Evolutionary conservation across 35 echinoderm and acorn worm genomes (phyloP).

Genomic region (Ophiothrix spiculata): DNA sequence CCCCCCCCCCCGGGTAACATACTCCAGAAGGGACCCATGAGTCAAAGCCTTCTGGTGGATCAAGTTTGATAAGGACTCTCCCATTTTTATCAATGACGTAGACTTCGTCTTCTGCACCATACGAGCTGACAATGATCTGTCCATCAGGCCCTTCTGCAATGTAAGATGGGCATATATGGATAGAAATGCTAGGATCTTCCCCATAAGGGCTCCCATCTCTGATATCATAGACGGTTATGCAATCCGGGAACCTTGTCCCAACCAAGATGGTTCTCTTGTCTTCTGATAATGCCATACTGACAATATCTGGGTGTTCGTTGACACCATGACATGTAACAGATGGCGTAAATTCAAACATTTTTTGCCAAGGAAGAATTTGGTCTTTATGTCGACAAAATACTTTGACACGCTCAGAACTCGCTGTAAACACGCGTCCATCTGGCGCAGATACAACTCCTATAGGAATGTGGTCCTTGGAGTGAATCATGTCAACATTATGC

Average conservation of each 20-base stretch:
- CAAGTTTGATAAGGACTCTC: neutral
- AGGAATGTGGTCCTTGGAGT: neutral
- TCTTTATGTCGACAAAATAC: neutral
- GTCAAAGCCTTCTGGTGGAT: neutral
- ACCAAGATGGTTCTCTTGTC: neutral
- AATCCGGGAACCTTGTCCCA: neutral
- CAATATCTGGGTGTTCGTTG: neutral
- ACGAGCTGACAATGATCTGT: constrained; percentile 1
- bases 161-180: neutral
- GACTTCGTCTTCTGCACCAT: neutral
- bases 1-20: too few relatives aligned
- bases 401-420: neutral
- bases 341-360: neutral
- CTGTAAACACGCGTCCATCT: neutral
- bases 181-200: neutral
- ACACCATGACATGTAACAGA: neutral
- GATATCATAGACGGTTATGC: neutral
- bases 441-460: neutral
- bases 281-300: neutral
- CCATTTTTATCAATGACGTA: neutral
- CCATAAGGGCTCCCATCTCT: neutral
- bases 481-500: neutral
- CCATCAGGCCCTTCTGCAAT: neutral
- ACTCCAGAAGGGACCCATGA: neutral
- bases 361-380: neutral